A percentile compares a stretch with the other conserved stretches of the same genome.
These are phyloP conservation scores for Chelidonichthys spinosus DNA, from an alignment of 2,797 vertebrate genomes.

Conservation along the genomic window DNA sequence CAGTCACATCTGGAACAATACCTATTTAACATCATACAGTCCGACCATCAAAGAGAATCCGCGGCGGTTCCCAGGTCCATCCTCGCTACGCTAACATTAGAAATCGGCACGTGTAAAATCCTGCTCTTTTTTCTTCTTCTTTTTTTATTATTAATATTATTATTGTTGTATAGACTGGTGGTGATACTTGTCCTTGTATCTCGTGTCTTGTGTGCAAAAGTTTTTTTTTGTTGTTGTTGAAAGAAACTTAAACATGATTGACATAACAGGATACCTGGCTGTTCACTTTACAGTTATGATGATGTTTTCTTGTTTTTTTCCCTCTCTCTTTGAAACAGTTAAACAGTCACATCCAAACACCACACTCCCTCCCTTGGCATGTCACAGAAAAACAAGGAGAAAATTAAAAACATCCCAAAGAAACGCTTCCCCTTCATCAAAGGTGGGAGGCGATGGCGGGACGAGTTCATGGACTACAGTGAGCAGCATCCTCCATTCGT, in stretches of 20 bases:
- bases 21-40: conserved; percentile 84
- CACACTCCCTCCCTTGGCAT: conserved; percentile 72
- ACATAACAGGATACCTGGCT: conserved; percentile 82
- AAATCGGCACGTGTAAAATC: conserved; percentile 79
- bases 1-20: conserved; percentile 91
- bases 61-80: conserved; percentile 57
- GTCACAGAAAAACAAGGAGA: conserved; percentile 74
- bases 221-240: conserved; percentile 66
- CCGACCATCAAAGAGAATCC: conserved; percentile 74
- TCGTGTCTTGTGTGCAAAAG: conserved; percentile 92
- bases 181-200: conserved; percentile 84
- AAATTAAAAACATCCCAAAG: conserved; percentile 66
- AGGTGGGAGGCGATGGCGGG: conserved; percentile 61
- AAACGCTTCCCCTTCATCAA: conserved; percentile 54
- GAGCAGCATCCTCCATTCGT: conserved; percentile 88
- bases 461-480: conserved; percentile 78
- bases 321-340: conserved; percentile 65
- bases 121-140: conserved; percentile 62
- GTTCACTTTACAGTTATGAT: conserved; percentile 80
- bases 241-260: conserved; percentile 79
- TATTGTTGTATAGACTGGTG: conserved; percentile 84
- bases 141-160: conserved; percentile 46
- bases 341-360: conserved; percentile 82
- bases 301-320: conserved; percentile 42
- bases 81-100: conserved; percentile 71